Evolutionary conservation across 1,140 invertebrate species (phyloP).

Genomic region (Manduca sexta): DNA sequence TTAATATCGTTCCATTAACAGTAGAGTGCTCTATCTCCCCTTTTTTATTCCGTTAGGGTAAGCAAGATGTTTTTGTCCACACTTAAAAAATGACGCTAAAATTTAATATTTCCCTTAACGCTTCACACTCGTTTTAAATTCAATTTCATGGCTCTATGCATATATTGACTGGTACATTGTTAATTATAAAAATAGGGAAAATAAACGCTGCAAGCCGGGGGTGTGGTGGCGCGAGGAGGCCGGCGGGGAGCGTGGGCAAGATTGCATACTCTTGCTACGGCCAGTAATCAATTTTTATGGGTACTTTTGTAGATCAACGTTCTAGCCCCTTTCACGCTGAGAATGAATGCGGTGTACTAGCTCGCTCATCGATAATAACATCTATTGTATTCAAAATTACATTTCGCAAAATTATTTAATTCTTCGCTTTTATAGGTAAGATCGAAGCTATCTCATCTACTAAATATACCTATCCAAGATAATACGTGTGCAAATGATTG

Average conservation of each 20-base stretch:
- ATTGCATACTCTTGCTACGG: conserved; percentile 68
- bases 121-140: no score
- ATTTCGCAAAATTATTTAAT: no score
- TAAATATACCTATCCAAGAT: no score
- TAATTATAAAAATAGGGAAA: conserved; percentile 49
- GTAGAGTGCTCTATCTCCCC: conserved; percentile 5
- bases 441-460: no score
- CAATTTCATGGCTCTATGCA: no score
- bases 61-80: conserved; percentile 1
- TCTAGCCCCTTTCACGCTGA: conserved; percentile 2
- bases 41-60: conserved; percentile 7
- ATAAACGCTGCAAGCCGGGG: conserved; percentile 46
- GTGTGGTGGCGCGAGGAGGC: conserved; percentile 25
- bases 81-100: no score
- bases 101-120: no score
- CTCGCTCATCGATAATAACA: no score
- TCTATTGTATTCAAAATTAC: no score
- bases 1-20: conserved; percentile 9
- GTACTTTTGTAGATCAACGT: conserved; percentile 54
- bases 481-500: no score
- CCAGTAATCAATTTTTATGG: conserved; percentile 69
- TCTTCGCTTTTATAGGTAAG: no score
- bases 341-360: neutral
- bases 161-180: conserved; percentile 9
- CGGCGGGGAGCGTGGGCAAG: conserved; percentile 27